Conservation (phyloP, 2,888 invertebrate species). For the Emmelina monodactyla region DNA sequence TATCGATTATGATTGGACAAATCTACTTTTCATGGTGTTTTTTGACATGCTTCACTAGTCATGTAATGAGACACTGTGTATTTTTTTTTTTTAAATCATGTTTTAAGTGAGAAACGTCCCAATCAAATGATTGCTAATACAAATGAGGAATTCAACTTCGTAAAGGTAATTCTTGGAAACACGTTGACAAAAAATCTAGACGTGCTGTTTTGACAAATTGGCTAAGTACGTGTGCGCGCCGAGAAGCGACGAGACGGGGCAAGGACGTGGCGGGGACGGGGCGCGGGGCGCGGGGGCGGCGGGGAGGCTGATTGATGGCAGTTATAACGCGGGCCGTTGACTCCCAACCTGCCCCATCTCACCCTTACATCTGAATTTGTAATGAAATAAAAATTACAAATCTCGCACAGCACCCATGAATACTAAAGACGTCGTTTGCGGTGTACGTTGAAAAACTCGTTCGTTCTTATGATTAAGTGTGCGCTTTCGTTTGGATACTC, state of each 20-base stretch:
- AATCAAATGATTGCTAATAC: too few species aligned
- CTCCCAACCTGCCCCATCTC: conserved; percentile 8
- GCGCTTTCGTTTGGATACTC: conserved; percentile 12
- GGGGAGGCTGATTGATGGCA: conserved; percentile 26
- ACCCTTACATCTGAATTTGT: conserved; percentile 54
- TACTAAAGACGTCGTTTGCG: conserved; percentile 61
- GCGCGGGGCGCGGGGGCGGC: conserved; percentile 17
- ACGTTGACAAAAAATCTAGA: conserved; percentile 19
- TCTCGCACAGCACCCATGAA: conserved; percentile 60
- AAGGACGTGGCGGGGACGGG: too few species aligned
- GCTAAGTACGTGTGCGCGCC: conserved; percentile 25
- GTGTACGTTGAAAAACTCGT: conserved; percentile 23
- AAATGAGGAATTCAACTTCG: too few species aligned
- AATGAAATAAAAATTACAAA: conserved; percentile 65
- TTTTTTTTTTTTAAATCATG: too few species aligned
- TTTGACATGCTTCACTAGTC: too few species aligned
- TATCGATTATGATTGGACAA: too few species aligned
- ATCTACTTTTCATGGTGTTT: too few species aligned
- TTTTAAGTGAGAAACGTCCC: too few species aligned
- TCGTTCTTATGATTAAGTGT: conserved; percentile 15
- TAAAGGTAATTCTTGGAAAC: conserved; percentile 1
- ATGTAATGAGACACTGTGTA: too few species aligned
- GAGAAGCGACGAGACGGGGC: too few species aligned
- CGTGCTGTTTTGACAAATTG: conserved; percentile 29
- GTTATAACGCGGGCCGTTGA: conserved; percentile 23